These are phyloP conservation scores for Pherbina coryleti DNA, from an alignment of 2,888 invertebrate genomes.

Conservation along the genomic window DNA sequence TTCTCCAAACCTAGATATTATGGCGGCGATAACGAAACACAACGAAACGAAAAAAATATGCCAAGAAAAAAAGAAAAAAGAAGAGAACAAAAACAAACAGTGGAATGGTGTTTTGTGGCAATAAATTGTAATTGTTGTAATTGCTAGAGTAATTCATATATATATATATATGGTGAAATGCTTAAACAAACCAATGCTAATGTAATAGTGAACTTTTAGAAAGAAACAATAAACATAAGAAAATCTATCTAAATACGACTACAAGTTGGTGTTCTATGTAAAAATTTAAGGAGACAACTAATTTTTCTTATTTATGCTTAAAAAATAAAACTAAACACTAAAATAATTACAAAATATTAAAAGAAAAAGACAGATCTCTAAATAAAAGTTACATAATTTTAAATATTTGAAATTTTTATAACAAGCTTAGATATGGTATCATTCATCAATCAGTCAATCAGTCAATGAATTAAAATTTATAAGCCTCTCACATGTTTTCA, in stretches of 20 bases:
- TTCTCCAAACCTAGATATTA: slow-evolving; percentile 66
- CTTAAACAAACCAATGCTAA: neutral
- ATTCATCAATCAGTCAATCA: too few relatives aligned
- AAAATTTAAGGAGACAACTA: too few relatives aligned
- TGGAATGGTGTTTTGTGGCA: slow-evolving; percentile 40
- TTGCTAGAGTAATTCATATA: neutral
- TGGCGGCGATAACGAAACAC: neutral
- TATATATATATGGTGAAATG: neutral
- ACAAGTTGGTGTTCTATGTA: neutral
- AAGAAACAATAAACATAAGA: neutral
- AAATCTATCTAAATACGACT: neutral
- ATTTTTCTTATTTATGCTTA: too few relatives aligned
- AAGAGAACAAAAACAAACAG: slow-evolving; percentile 39
- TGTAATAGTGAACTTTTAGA: neutral
- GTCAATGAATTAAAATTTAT: too few relatives aligned
- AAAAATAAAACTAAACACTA: neutral
- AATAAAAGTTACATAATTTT: slow-evolving; percentile 2
- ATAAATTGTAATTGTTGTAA: slow-evolving; percentile 22
- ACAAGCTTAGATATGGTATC: too few relatives aligned
- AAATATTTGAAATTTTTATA: too few relatives aligned
- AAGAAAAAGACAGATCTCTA: neutral
- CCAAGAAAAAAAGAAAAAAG: slow-evolving; percentile 41
- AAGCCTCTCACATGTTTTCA: too few relatives aligned
- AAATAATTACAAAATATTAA: neutral
- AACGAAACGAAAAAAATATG: neutral